Conservation (phyloP, 64 coral and sea anemone species). For the Exaiptasia diaphana region DNA sequence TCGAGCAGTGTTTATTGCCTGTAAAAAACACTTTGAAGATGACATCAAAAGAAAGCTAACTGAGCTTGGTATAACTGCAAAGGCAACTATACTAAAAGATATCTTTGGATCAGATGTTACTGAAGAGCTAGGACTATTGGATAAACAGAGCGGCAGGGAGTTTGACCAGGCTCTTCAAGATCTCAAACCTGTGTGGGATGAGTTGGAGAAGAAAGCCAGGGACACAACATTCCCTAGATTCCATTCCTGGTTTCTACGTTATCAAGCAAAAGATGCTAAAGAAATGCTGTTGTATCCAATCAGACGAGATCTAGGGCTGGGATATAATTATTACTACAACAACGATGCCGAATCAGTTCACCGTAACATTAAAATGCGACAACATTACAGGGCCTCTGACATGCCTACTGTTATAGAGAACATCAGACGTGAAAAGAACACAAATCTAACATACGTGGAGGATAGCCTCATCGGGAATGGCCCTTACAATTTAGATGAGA, state of each 20-base stretch:
- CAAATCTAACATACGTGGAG: not conserved
- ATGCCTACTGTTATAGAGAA: constrained; percentile 31
- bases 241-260: constrained; percentile 14
- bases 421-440: constrained; percentile 3
- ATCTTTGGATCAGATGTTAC: constrained; percentile 21
- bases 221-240: not conserved
- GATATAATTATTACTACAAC: constrained; percentile 48
- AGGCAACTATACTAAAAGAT: not conserved
- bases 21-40: constrained; percentile 54
- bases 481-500: too few relatives aligned
- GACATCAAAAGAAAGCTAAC: constrained; percentile 17
- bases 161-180: constrained; percentile 3
- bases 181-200: constrained; percentile 11
- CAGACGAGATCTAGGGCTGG: constrained; percentile 9
- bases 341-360: constrained; percentile 18
- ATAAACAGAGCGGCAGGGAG: not conserved
- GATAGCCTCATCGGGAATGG: constrained; percentile 2
- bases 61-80: constrained; percentile 8
- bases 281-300: constrained; percentile 24
- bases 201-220: not conserved
- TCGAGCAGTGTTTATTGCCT: not conserved
- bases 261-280: constrained; percentile 10
- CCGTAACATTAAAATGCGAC: not conserved
- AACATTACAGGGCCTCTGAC: not conserved
- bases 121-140: constrained; percentile 3